Conservation (phyloP, 2,888 invertebrate genomes). For the Phengaris arion region DNA sequence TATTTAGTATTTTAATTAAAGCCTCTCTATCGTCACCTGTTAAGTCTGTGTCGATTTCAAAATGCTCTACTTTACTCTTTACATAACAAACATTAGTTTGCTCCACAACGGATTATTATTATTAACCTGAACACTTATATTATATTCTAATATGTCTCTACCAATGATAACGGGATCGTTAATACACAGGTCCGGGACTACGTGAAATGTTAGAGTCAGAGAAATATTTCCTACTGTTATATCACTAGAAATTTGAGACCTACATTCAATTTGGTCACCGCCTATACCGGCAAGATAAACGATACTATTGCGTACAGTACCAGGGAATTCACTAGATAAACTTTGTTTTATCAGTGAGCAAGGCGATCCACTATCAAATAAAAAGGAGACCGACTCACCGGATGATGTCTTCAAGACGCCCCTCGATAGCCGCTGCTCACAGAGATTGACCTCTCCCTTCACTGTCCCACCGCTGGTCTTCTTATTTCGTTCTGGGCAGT, state of each 20-base stretch:
- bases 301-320: conserved; percentile 35
- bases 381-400: conserved; percentile 38
- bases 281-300: conserved; percentile 41
- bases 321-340: conserved; percentile 30
- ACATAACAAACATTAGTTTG: conserved; percentile 16
- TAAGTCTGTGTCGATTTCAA: conserved; percentile 36
- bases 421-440: conserved; percentile 32
- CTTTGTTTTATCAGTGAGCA: conserved; percentile 40
- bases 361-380: conserved; percentile 41
- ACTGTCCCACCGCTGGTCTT: background rate
- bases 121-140: conserved; percentile 33
- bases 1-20: conserved; percentile 20
- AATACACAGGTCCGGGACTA: conserved; percentile 32
- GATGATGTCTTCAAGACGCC: conserved; percentile 34
- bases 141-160: conserved; percentile 35
- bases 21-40: conserved; percentile 22
- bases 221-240: background rate
- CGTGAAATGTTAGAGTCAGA: conserved; percentile 28
- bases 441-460: conserved; percentile 28
- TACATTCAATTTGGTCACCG: conserved; percentile 35
- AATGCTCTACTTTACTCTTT: conserved; percentile 25
- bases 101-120: conserved; percentile 19
- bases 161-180: conserved; percentile 33
- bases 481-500: no score
- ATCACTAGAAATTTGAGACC: conserved; percentile 22